A percentile compares a stretch with the other conserved stretches of the same genome.
Conservation (phyloP, 2,113 vertebrate species). For the Antigone vipio region DNA sequence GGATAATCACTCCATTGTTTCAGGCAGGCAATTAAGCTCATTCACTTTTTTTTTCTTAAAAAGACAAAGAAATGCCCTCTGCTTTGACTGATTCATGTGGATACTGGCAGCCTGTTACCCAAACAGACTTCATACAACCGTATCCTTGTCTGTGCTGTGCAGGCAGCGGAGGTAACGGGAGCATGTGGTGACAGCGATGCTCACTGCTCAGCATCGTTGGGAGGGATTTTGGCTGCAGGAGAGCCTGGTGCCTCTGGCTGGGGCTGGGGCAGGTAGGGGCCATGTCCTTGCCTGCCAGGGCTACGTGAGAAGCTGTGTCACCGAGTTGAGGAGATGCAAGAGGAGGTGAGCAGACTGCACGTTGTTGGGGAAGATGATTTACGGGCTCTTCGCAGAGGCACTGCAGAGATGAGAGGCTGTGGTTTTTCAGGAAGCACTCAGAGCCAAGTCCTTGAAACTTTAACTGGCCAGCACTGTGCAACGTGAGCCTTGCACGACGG, state of each 20-base stretch:
- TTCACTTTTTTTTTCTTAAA: background rate
- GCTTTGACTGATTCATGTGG: background rate
- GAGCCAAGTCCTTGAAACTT: background rate
- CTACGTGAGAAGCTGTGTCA: background rate
- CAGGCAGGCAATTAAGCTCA: background rate
- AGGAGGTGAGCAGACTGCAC: background rate
- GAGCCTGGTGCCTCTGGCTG: background rate
- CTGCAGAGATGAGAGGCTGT: background rate
- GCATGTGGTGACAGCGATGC: fast-evolving
- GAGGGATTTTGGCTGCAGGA: background rate
- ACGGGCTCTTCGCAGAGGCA: background rate
- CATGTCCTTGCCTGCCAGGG: background rate
- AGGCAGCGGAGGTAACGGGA: fast-evolving
- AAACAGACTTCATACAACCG: fast-evolving
- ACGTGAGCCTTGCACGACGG: background rate
- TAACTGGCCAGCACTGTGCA: background rate
- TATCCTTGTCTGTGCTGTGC: fast-evolving
- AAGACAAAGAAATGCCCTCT: background rate
- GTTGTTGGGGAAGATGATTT: background rate
- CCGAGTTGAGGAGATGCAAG: background rate
- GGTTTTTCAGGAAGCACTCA: background rate
- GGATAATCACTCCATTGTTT: background rate
- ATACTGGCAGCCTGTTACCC: background rate
- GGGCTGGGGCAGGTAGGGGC: background rate
- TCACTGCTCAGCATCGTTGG: background rate